phyloP scores from a whole-genome alignment of 2,888 invertebrate genomes.

The Tetragonisca angustula region DNA sequence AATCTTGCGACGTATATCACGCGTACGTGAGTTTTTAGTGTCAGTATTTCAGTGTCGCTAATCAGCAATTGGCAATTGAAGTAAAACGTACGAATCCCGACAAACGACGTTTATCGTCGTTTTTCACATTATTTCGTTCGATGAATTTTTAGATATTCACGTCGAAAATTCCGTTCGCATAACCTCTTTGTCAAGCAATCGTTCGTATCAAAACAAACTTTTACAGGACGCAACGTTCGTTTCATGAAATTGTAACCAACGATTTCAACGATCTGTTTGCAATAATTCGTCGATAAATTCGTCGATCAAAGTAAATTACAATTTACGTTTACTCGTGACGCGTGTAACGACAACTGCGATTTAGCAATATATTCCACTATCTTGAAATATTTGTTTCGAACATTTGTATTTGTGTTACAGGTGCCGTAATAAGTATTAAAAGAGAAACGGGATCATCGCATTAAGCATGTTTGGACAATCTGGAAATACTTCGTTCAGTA shows the following conservation, averaged over 20 bases:
- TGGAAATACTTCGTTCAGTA: slow-evolving; percentile 83
- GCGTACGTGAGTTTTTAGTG: background rate
- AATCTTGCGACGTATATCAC: slow-evolving; percentile 15
- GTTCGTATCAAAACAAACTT: background rate
- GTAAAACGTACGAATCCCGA: background rate
- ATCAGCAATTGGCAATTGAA: background rate
- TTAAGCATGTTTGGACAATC: slow-evolving; percentile 79
- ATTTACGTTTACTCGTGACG: background rate
- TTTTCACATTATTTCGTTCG: background rate
- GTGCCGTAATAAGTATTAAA: background rate
- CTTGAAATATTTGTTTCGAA: background rate
- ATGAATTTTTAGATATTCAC: slow-evolving; percentile 4
- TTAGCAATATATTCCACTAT: background rate
- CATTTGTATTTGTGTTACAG: slow-evolving; percentile 4
- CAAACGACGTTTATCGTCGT: background rate
- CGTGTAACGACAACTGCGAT: slow-evolving; percentile 9
- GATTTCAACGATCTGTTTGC: background rate
- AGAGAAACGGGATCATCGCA: background rate
- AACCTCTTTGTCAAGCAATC: background rate
- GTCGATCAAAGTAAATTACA: slow-evolving; percentile 10
- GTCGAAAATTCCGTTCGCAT: slow-evolving; percentile 3
- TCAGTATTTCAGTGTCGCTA: background rate
- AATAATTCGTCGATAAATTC: background rate
- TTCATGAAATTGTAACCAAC: slow-evolving; percentile 6
- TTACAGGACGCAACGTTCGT: background rate